A percentile compares a stretch with the other conserved stretches of the same genome.
Conservation (phyloP, 1,140 invertebrate species). For the Chrysomallon squamiferum region DNA sequence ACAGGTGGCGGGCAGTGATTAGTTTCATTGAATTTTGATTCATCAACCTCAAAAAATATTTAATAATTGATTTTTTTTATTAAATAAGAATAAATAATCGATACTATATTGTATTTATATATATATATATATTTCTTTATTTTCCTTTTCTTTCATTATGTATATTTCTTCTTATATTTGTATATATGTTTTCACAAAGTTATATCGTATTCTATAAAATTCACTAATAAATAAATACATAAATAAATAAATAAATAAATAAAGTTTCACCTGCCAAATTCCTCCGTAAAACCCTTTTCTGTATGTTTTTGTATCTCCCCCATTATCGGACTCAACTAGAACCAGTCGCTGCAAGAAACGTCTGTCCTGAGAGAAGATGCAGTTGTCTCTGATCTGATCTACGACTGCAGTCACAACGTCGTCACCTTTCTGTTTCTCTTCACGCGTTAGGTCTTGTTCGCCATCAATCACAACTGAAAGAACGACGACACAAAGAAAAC, state of each 20-base stretch:
- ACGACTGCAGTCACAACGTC: neutral
- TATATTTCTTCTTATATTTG: too few species aligned
- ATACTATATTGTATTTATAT: too few species aligned
- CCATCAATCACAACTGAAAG: too few species aligned
- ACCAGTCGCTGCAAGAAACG: slow-evolving; percentile 26
- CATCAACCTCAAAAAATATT: slow-evolving; percentile 6
- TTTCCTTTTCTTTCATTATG: too few species aligned
- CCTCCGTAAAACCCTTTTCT: slow-evolving; percentile 26
- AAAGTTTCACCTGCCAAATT: slow-evolving; percentile 44
- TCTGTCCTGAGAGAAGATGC: slow-evolving; percentile 20
- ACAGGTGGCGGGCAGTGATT: neutral
- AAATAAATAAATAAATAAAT: too few species aligned
- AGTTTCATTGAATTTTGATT: slow-evolving; percentile 11
- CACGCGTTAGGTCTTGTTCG: too few species aligned
- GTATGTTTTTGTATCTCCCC: slow-evolving; percentile 19
- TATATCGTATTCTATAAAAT: too few species aligned
- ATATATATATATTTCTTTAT: too few species aligned
- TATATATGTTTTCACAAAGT: too few species aligned
- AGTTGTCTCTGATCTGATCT: slow-evolving; percentile 1
- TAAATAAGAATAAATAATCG: slow-evolving; percentile 6
- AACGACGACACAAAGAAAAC: too few species aligned
- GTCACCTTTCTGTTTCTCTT: too few species aligned
- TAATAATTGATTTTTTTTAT: slow-evolving; percentile 15
- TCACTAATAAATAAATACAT: too few species aligned
- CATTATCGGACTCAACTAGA: slow-evolving; percentile 21